phyloP scores from a whole-genome alignment of 1,140 invertebrate species.

The Lasaia peninsularis region DNA sequence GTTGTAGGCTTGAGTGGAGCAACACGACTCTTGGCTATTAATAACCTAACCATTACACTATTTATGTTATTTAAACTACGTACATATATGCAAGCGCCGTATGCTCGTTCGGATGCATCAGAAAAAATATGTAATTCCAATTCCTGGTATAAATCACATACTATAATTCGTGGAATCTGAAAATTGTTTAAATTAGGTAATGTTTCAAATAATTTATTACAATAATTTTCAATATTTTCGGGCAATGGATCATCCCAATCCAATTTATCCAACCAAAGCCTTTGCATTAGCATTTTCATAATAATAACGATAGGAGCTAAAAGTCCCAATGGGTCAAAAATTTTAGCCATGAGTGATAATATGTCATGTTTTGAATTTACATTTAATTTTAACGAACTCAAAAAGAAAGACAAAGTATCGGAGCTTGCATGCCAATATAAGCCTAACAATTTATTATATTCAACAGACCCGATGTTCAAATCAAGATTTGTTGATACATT shows the following conservation, averaged over 20 bases:
- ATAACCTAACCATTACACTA: not conserved
- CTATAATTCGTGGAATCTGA: not conserved
- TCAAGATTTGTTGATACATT: slow-evolving; percentile 15
- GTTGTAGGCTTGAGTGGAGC: not conserved
- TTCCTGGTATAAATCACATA: not conserved
- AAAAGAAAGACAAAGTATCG: slow-evolving; percentile 25
- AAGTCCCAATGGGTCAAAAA: slow-evolving; percentile 23
- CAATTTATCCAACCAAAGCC: not conserved
- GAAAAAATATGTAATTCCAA: not conserved
- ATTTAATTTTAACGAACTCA: not conserved
- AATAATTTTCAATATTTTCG: not conserved
- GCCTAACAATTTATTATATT: slow-evolving; percentile 25
- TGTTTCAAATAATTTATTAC: not conserved
- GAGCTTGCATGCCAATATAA: slow-evolving; percentile 24
- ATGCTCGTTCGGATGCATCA: not conserved
- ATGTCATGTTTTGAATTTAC: slow-evolving; percentile 26
- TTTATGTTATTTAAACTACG: not conserved
- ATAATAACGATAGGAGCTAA: not conserved
- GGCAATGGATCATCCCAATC: not conserved
- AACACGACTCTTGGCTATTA: not conserved
- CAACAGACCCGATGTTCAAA: slow-evolving; percentile 23
- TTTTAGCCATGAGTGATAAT: slow-evolving; percentile 26
- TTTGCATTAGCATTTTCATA: not conserved
- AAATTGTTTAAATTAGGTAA: not conserved
- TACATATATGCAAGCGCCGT: not conserved